Evolutionary conservation across 2,888 invertebrate genomes (phyloP).

Genomic region (Ophraella communa): DNA sequence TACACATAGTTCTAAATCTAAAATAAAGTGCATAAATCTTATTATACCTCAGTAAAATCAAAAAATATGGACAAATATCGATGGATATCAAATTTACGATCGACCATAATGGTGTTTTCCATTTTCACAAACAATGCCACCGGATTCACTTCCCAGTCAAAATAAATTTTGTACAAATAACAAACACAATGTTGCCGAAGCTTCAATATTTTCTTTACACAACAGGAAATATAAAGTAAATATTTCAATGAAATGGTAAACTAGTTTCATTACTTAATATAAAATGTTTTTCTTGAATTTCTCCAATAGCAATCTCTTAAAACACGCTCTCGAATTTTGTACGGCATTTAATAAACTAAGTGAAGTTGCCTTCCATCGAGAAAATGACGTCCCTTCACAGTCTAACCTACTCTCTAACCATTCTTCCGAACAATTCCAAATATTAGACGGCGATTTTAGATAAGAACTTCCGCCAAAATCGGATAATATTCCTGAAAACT

Average conservation of each 20-base stretch:
- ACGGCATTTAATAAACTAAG: background rate
- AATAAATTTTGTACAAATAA: no score
- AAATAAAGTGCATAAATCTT: no score
- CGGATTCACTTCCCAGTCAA: slow-evolving; percentile 15
- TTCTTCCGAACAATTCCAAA: background rate
- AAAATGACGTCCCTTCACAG: background rate
- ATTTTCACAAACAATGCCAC: slow-evolving; percentile 43
- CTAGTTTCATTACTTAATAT: background rate
- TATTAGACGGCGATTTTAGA: background rate
- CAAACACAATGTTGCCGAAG: no score
- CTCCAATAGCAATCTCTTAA: background rate
- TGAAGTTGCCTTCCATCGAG: background rate
- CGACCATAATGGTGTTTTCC: slow-evolving; percentile 42
- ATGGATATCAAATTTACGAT: slow-evolving; percentile 41
- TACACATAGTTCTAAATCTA: no score
- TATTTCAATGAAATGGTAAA: no score
- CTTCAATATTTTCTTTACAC: background rate
- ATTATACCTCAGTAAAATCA: no score
- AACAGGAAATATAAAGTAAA: no score
- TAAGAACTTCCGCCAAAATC: background rate
- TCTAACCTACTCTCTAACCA: background rate
- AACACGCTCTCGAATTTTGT: no score
- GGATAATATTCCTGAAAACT: background rate
- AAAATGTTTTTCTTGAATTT: no score
- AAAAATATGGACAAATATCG: no score